Percentiles rank a stretch among this genome's conserved stretches.
phyloP scores from a whole-genome alignment of 2,888 invertebrate species.

The Tinea semifulvella region DNA sequence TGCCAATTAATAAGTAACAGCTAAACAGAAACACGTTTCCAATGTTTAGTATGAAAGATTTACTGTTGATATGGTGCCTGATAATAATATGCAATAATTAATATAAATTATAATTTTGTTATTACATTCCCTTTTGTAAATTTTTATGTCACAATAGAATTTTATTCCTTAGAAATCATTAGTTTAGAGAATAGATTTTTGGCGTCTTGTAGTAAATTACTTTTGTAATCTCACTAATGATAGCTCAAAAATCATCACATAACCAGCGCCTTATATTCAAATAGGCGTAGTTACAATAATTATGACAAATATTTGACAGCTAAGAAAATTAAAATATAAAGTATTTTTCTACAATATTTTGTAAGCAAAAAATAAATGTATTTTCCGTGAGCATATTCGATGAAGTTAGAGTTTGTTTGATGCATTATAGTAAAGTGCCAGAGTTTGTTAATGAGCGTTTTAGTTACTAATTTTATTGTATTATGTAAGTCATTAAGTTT shows the following conservation, averaged over 20 bases:
- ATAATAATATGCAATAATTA: not conserved
- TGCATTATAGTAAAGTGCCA: conserved; percentile 60
- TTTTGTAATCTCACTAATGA: conserved; percentile 49
- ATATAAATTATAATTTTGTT: not conserved
- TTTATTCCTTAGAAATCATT: not conserved
- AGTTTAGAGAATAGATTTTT: conserved; percentile 1
- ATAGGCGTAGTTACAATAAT: conserved; percentile 36
- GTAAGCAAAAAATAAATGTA: conserved; percentile 54
- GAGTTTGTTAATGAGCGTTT: conserved; percentile 63
- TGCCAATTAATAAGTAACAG: no score
- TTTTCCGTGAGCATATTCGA: conserved; percentile 52
- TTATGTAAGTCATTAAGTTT: conserved; percentile 67
- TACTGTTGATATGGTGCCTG: not conserved
- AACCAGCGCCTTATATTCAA: conserved; percentile 24
- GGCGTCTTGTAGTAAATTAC: not conserved
- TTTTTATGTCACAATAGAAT: conserved; percentile 1
- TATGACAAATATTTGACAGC: conserved; percentile 44
- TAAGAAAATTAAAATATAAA: conserved; percentile 47
- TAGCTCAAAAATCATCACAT: conserved; percentile 33
- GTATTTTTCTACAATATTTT: conserved; percentile 66
- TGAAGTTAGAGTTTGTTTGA: conserved; percentile 55
- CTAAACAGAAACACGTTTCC: no score
- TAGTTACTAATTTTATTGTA: conserved; percentile 67
- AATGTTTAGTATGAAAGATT: no score
- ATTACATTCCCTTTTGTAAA: conserved; percentile 8